Conservation (phyloP, 2,113 vertebrate species). For the Pseudonaja textilis region DNA sequence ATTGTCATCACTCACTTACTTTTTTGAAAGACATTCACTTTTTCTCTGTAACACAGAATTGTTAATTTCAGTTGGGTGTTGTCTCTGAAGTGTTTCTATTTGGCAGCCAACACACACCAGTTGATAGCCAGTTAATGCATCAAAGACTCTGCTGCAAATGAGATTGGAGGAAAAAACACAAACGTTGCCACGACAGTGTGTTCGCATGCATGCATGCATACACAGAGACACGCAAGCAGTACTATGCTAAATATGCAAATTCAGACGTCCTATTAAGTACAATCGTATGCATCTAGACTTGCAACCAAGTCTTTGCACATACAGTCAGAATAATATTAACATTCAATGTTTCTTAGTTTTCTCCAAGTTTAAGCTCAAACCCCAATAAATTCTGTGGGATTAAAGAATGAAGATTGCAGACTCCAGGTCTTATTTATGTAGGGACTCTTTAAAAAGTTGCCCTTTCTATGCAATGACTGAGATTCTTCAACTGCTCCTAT, state of each 20-base stretch:
- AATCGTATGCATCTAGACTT: not conserved
- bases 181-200: not conserved
- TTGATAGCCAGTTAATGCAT: not conserved
- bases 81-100: not conserved
- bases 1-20: not conserved
- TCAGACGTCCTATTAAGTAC: not conserved
- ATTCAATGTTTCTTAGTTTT: not conserved
- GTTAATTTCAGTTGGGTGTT: not conserved
- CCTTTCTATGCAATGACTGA: not conserved
- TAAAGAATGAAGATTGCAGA: not conserved
- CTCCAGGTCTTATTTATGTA: not conserved
- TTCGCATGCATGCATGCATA: not conserved
- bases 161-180: not conserved
- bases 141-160: not conserved
- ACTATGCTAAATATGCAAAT: not conserved
- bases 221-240: not conserved
- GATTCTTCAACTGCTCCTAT: not conserved
- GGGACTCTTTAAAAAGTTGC: not conserved
- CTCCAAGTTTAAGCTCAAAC: not conserved
- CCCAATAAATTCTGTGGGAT: not conserved
- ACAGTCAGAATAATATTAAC: not conserved
- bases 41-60: not conserved
- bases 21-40: not conserved
- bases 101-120: not conserved
- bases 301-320: not conserved